Evolutionary conservation across 2,797 vertebrate species (phyloP).

Genomic region (Lutjanus argentimaculatus): DNA sequence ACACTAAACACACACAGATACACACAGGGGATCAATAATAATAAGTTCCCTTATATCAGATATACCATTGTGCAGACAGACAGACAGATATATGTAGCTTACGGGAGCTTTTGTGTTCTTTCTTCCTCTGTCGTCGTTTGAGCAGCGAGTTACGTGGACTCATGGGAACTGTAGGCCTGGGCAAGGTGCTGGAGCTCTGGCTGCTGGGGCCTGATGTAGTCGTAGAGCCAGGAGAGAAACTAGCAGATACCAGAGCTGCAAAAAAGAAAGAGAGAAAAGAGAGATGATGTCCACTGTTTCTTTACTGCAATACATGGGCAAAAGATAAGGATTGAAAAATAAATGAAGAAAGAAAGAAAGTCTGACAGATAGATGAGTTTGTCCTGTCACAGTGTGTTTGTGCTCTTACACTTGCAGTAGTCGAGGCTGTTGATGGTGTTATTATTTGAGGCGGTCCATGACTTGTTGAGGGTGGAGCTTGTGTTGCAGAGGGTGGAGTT

Average conservation of each 20-base stretch:
- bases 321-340: neutral
- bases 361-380: neutral
- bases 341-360: neutral
- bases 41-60: too few relatives aligned
- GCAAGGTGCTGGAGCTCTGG: conserved; percentile 93
- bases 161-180: conserved; percentile 91
- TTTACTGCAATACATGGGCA: neutral
- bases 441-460: conserved; percentile 90
- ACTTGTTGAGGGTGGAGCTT: conserved; percentile 91
- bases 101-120: conserved; percentile 96
- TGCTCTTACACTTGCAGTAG: conserved; percentile 94
- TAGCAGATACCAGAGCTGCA: conserved; percentile 92
- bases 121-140: conserved; percentile 92
- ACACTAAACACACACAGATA: conserved; percentile 83
- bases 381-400: neutral
- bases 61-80: neutral
- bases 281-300: neutral
- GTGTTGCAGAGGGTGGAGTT: conserved; percentile 89
- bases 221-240: conserved; percentile 92
- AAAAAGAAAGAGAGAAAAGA: neutral
- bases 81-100: conserved; percentile 57
- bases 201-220: conserved; percentile 90
- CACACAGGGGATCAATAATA: neutral
- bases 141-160: conserved; percentile 94
- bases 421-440: conserved; percentile 89